Conservation (phyloP, 1,140 invertebrate species). For the Drosophila albomicans region DNA sequence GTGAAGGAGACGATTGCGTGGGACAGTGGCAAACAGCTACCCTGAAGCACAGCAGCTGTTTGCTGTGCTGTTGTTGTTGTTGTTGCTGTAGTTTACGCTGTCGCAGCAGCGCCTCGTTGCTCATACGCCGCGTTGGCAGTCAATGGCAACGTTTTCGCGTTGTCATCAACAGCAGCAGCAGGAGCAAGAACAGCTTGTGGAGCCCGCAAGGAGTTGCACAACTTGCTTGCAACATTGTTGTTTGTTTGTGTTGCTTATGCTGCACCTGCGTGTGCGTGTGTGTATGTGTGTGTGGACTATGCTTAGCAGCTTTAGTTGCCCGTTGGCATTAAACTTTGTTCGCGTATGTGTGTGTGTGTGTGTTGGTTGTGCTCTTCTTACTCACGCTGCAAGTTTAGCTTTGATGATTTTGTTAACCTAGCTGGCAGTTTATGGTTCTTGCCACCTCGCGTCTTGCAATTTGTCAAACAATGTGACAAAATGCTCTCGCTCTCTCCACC, state of each 20-base stretch:
- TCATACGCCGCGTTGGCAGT: constrained; percentile 69
- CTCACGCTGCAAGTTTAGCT: constrained; percentile 64
- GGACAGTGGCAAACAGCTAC: not conserved
- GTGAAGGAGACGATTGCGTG: not conserved
- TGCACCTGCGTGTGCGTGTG: constrained; percentile 55
- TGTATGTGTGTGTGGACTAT: constrained; percentile 17
- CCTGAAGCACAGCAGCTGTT: constrained; percentile 46
- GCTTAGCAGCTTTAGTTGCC: constrained; percentile 59
- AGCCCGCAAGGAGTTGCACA: constrained; percentile 53
- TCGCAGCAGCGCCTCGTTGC: constrained; percentile 46
- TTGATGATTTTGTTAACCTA: constrained; percentile 77
- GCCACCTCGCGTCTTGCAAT: constrained; percentile 66
- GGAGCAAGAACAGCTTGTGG: constrained; percentile 14
- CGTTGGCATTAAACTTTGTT: constrained; percentile 75
- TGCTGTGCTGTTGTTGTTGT: constrained; percentile 28
- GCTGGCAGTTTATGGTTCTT: constrained; percentile 44
- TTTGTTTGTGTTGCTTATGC: constrained; percentile 24
- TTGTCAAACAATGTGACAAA: constrained; percentile 83
- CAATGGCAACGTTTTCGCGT: constrained; percentile 66
- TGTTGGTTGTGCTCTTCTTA: not conserved
- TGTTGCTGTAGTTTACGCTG: constrained; percentile 27
- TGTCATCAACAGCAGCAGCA: constrained; percentile 45
- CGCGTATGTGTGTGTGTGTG: constrained; percentile 29
- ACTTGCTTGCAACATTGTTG: constrained; percentile 62
- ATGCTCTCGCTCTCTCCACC: constrained; percentile 35